Evolutionary conservation across 2,113 vertebrate species (phyloP).

Genomic region (Malaclemys terrapin): DNA sequence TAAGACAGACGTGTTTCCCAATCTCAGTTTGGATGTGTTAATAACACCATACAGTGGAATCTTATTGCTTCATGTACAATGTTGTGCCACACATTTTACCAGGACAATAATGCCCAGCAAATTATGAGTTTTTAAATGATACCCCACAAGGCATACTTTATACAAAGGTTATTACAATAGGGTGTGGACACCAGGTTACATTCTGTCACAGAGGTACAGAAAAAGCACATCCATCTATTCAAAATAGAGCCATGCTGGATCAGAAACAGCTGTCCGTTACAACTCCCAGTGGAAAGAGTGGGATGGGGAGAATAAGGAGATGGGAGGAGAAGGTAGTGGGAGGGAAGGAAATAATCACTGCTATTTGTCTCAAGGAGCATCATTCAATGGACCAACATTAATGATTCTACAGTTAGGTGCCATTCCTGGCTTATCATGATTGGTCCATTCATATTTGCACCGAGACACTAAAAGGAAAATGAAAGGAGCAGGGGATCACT

Average conservation of each 20-base stretch:
- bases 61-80: neutral
- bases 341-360: neutral
- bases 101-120: neutral
- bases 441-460: slow-evolving; percentile 9
- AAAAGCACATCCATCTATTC: neutral
- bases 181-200: neutral
- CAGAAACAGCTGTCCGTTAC: neutral
- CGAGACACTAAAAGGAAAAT: neutral
- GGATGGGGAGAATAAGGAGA: neutral
- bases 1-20: neutral
- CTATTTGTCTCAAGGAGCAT: slow-evolving; percentile 33
- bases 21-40: neutral
- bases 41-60: neutral
- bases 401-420: neutral
- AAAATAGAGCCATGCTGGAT: neutral
- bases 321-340: neutral
- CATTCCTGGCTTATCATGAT: slow-evolving; percentile 33
- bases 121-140: neutral
- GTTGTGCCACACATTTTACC: neutral
- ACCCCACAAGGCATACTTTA: neutral
- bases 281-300: neutral
- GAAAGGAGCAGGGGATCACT: neutral
- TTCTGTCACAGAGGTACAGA: neutral
- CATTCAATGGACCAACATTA: slow-evolving; percentile 29
- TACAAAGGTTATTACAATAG: neutral